A percentile compares a stretch with the other conserved stretches of the same genome.
These are phyloP conservation scores for Formica exsecta DNA, from an alignment of 1,140 invertebrate species.

Conservation along the genomic window DNA sequence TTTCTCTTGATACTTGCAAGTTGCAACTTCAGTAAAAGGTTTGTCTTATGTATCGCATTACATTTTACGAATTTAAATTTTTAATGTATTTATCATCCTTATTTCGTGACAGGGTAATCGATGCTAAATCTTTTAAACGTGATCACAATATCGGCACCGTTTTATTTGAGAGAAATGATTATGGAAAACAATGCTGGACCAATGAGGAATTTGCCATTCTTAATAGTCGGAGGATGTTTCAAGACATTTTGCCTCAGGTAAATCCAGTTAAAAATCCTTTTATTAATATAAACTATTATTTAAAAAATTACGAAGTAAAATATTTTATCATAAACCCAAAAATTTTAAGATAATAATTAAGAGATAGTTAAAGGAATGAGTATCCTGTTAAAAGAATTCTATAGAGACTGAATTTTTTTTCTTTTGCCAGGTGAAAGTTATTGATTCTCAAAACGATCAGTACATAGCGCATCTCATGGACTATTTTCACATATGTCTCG, in stretches of 20 bases:
- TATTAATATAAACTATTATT: not conserved
- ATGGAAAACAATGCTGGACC: slow-evolving; percentile 79
- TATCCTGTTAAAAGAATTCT: not conserved
- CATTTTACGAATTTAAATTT: not conserved
- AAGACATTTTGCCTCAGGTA: slow-evolving; percentile 82
- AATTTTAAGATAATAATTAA: not conserved
- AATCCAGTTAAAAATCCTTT: not conserved
- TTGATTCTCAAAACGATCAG: slow-evolving; percentile 77
- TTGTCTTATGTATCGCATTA: not conserved
- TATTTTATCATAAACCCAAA: not conserved
- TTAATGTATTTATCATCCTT: not conserved
- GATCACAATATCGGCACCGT: slow-evolving; percentile 78
- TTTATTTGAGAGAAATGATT: slow-evolving; percentile 79
- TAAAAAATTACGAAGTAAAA: not conserved
- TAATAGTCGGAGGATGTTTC: slow-evolving; percentile 79
- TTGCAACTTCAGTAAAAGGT: slow-evolving; percentile 62
- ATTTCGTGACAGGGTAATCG: slow-evolving; percentile 48
- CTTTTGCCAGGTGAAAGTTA: slow-evolving; percentile 71
- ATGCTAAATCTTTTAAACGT: slow-evolving; percentile 63
- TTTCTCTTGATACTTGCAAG: slow-evolving; percentile 67
- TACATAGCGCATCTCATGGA: slow-evolving; percentile 82
- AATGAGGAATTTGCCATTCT: slow-evolving; percentile 79
- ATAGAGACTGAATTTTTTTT: slow-evolving; percentile 20
- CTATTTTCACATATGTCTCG: slow-evolving; percentile 87
- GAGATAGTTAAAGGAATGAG: not conserved